Percentiles rank a stretch among this genome's conserved stretches.
Evolutionary conservation across 2,113 vertebrate species (phyloP).

Genomic region (Promerops cafer): DNA sequence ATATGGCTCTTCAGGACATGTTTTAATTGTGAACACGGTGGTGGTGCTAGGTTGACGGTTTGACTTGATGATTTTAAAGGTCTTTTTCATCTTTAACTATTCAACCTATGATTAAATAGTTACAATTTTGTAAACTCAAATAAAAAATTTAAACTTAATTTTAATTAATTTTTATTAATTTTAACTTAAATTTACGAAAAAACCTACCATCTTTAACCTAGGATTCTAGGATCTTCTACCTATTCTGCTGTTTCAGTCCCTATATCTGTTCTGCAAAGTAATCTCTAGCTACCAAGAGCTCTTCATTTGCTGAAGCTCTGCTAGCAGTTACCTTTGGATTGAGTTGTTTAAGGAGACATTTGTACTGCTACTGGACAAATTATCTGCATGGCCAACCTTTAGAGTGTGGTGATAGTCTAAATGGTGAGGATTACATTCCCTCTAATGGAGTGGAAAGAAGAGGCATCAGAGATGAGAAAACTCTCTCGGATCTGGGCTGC

Average conservation of each 20-base stretch:
- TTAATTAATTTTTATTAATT: background rate
- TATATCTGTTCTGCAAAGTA: background rate
- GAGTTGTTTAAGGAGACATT: background rate
- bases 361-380: background rate
- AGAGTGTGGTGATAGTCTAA: background rate
- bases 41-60: background rate
- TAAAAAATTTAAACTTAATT: background rate
- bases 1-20: background rate
- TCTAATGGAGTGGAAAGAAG: background rate
- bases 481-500: background rate
- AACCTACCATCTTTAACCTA: background rate
- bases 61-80: background rate
- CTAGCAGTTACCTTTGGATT: background rate
- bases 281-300: background rate
- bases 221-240: background rate
- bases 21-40: background rate
- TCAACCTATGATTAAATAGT: background rate
- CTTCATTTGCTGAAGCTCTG: background rate
- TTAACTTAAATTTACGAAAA: background rate
- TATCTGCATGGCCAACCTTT: background rate
- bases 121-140: background rate
- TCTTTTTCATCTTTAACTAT: background rate
- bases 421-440: background rate
- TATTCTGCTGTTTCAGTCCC: background rate
- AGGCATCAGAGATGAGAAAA: background rate